phyloP scores from a whole-genome alignment of 2,797 vertebrate species.

The Helicolenus hilgendorfi region DNA sequence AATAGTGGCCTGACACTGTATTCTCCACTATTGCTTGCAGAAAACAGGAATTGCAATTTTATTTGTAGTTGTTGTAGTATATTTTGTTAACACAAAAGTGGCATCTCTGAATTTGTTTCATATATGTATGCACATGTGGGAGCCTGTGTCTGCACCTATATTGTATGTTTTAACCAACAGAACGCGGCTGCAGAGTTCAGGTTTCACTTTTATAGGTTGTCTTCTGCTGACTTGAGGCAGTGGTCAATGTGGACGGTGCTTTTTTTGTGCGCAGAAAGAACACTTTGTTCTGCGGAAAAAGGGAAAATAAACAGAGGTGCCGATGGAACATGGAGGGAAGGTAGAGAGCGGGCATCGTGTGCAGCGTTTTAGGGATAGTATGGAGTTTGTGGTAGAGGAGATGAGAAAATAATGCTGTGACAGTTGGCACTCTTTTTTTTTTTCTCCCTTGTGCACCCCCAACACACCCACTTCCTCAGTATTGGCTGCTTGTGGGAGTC shows the following conservation, averaged over 20 bases:
- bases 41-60: not conserved
- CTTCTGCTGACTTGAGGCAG: slow-evolving; percentile 62
- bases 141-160: not conserved
- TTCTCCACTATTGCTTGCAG: slow-evolving; percentile 2
- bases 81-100: not conserved
- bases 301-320: slow-evolving; percentile 64
- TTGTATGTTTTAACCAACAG: slow-evolving; percentile 14
- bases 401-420: slow-evolving; percentile 83
- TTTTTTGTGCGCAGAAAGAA: slow-evolving; percentile 69
- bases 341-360: slow-evolving; percentile 52
- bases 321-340: slow-evolving; percentile 40
- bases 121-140: not conserved
- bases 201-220: slow-evolving; percentile 73
- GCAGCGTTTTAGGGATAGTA: slow-evolving; percentile 24
- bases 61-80: not conserved
- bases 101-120: slow-evolving; percentile 3
- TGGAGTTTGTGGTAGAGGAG: slow-evolving; percentile 47
- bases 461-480: slow-evolving; percentile 69
- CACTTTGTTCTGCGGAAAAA: slow-evolving; percentile 76
- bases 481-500: slow-evolving; percentile 88
- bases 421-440: slow-evolving; percentile 74
- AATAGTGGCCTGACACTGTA: slow-evolving; percentile 31
- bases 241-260: slow-evolving; percentile 68
- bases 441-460: slow-evolving; percentile 71
- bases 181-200: slow-evolving; percentile 57